Conservation (phyloP, 2,888 invertebrate genomes). For the Drosophila kuntzei region DNA sequence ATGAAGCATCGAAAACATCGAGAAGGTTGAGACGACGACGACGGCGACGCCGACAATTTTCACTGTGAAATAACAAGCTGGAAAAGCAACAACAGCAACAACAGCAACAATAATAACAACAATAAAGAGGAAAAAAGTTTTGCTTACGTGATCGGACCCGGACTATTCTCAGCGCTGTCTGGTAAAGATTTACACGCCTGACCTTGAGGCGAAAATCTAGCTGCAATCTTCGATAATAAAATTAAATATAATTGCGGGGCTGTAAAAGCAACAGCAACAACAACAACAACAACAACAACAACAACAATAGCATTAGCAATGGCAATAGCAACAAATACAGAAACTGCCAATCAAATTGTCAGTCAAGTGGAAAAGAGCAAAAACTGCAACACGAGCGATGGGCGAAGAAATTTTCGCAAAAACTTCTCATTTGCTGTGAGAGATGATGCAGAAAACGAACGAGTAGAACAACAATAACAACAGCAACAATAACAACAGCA, state of each 20-base stretch:
- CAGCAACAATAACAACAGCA: conserved; percentile 26
- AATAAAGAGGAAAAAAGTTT: conserved; percentile 53
- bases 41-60: conserved; percentile 39
- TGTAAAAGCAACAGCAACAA: conserved; percentile 56
- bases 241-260: conserved; percentile 81
- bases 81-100: conserved; percentile 41
- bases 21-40: conserved; percentile 35
- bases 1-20: conserved; percentile 57
- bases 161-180: conserved; percentile 61
- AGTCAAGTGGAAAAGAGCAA: conserved; percentile 79
- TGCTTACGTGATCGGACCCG: conserved; percentile 74
- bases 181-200: conserved; percentile 79
- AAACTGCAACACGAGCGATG: conserved; percentile 70
- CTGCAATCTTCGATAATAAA: conserved; percentile 83
- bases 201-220: conserved; percentile 79
- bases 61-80: conserved; percentile 48
- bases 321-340: conserved; percentile 58
- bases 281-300: conserved; percentile 18
- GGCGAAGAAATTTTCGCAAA: conserved; percentile 74
- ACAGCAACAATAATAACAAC: conserved; percentile 20
- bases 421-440: conserved; percentile 70
- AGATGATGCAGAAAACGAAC: conserved; percentile 76
- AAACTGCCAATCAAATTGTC: conserved; percentile 80
- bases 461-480: conserved; percentile 41
- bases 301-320: conserved; percentile 28